Evolutionary conservation across 2,113 vertebrate genomes (phyloP).

Genomic region (Hemiscyllium ocellatum): DNA sequence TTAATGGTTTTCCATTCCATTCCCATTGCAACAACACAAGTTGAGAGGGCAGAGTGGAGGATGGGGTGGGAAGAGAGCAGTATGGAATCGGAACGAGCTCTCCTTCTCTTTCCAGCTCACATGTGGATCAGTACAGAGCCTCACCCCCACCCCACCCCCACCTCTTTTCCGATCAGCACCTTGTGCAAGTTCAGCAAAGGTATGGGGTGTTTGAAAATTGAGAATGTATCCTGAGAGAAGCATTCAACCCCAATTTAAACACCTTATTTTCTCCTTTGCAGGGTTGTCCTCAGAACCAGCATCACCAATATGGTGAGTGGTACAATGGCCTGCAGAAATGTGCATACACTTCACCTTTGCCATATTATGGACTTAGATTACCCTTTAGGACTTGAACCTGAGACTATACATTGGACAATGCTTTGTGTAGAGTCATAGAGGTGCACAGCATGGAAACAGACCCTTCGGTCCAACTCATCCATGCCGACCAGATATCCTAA

Average conservation of each 20-base stretch:
- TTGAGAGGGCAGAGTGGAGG: not conserved
- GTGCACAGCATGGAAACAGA: too few relatives aligned
- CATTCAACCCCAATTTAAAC: not conserved
- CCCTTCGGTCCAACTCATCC: too few relatives aligned
- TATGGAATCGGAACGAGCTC: not conserved
- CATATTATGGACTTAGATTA: not conserved
- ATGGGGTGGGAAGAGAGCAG: not conserved
- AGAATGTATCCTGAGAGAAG: not conserved
- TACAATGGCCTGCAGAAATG: not conserved
- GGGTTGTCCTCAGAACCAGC: not conserved
- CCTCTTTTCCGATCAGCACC: too few relatives aligned
- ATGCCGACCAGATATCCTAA: too few relatives aligned
- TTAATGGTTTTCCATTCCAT: not conserved
- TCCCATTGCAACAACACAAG: not conserved
- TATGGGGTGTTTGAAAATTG: not conserved
- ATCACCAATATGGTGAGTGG: not conserved
- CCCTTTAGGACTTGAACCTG: not conserved
- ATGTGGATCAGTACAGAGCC: not conserved
- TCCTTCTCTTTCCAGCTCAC: not conserved
- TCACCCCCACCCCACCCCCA: too few relatives aligned
- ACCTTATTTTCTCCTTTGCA: not conserved
- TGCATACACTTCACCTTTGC: not conserved
- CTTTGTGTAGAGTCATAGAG: not conserved
- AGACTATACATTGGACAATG: not conserved
- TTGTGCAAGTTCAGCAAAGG: not conserved